These are phyloP conservation scores for Meta bourneti DNA, from an alignment of 2,888 invertebrate genomes.

Conservation along the genomic window DNA sequence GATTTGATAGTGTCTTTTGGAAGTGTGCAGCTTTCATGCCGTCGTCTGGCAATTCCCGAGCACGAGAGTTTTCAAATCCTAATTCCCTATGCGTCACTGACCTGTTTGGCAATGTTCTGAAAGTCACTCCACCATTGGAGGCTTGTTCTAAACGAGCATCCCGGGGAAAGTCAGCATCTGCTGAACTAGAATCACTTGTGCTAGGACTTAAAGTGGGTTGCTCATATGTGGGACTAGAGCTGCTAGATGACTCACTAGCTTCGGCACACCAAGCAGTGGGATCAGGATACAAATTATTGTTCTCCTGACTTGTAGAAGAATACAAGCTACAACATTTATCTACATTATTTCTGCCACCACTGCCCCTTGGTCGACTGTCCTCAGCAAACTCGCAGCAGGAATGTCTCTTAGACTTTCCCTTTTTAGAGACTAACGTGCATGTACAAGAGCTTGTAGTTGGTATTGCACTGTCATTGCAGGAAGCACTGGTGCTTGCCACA, in stretches of 20 bases:
- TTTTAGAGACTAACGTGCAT: slow-evolving; percentile 42
- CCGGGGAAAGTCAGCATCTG: slow-evolving; percentile 73
- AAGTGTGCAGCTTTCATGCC: slow-evolving; percentile 72
- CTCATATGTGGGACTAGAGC: slow-evolving; percentile 77
- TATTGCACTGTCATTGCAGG: slow-evolving; percentile 32
- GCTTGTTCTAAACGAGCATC: slow-evolving; percentile 11
- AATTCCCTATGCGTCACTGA: slow-evolving; percentile 3
- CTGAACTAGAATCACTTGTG: slow-evolving; percentile 78
- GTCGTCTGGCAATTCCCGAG: slow-evolving; percentile 66
- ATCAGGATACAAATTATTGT: slow-evolving; percentile 76
- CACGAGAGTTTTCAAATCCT: slow-evolving; percentile 46
- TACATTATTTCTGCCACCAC: slow-evolving; percentile 27
- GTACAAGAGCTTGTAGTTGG: slow-evolving; percentile 57
- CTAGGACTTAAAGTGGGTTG: slow-evolving; percentile 77
- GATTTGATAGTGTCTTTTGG: slow-evolving; percentile 76
- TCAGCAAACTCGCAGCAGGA: slow-evolving; percentile 66
- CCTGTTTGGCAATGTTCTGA: slow-evolving; percentile 27
- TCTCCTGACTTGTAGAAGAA: slow-evolving; percentile 52
- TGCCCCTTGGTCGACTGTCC: slow-evolving; percentile 34
- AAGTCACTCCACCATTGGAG: slow-evolving; percentile 28
- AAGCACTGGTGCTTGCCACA: slow-evolving; percentile 20
- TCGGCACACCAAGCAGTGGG: slow-evolving; percentile 77
- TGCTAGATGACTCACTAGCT: slow-evolving; percentile 77
- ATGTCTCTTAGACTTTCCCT: slow-evolving; percentile 67
- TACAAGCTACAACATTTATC: slow-evolving; percentile 55